These are phyloP conservation scores for Oscheius sp. DNA, from an alignment of 2,888 invertebrate genomes.

Conservation along the genomic window DNA sequence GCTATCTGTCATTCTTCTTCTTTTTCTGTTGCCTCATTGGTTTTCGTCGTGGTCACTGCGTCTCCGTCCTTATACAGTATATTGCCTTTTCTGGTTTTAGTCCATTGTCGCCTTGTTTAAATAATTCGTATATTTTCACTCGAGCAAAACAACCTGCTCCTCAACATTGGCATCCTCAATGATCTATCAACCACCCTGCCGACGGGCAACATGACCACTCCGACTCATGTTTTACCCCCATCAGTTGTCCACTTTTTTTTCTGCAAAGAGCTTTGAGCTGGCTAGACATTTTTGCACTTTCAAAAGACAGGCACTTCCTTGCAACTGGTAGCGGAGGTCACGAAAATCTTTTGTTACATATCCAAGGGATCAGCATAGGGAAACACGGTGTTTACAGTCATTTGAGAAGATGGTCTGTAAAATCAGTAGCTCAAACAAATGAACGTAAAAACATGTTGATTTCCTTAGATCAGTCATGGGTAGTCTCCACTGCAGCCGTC, in stretches of 20 bases:
- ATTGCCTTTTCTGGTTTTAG: neutral
- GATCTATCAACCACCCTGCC: constrained; percentile 30
- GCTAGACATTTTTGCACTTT: constrained; percentile 5
- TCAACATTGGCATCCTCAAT: neutral
- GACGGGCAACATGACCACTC: constrained; percentile 22
- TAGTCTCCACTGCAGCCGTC: neutral
- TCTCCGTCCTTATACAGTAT: constrained; percentile 6
- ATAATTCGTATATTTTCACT: neutral
- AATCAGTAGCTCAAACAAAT: neutral
- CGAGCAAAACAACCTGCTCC: constrained; percentile 27
- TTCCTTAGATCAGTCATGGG: neutral
- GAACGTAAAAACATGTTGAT: neutral
- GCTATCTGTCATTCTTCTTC: neutral
- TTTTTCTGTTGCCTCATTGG: constrained; percentile 31
- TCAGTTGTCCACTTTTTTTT: constrained; percentile 25
- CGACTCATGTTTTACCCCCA: neutral
- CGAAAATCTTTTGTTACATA: neutral
- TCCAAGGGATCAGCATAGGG: neutral
- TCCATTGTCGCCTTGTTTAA: too few relatives aligned
- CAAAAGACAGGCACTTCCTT: neutral
- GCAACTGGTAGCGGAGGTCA: neutral
- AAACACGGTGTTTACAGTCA: neutral
- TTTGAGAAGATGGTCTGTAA: neutral
- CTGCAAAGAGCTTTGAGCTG: neutral
- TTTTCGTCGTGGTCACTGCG: constrained; percentile 21